Evolutionary conservation across 2,888 invertebrate species (phyloP).

Genomic region (Plebejus argus): DNA sequence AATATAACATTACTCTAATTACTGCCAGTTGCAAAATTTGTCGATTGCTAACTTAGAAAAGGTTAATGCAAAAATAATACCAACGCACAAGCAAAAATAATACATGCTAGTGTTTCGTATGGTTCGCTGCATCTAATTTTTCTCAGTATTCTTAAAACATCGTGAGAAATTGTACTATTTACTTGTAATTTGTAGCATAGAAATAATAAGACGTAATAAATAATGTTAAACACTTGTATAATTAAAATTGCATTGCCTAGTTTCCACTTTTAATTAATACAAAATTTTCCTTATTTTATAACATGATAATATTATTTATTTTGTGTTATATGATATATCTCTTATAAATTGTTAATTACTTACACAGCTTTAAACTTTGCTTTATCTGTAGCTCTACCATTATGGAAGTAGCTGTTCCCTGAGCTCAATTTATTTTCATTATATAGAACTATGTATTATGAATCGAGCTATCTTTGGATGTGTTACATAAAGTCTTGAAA

Average conservation of each 20-base stretch:
- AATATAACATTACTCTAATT: too few relatives aligned
- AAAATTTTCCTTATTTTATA: neutral
- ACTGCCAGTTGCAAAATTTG: too few relatives aligned
- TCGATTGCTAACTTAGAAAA: too few relatives aligned
- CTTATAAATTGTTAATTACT: neutral
- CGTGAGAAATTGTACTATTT: slow-evolving; percentile 6
- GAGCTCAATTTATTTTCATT: too few relatives aligned
- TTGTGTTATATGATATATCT: neutral
- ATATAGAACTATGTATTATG: too few relatives aligned
- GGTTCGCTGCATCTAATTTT: slow-evolving; percentile 12
- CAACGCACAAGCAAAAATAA: neutral
- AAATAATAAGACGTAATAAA: neutral
- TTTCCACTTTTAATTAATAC: neutral
- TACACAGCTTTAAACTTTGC: neutral
- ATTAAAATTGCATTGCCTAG: slow-evolving; percentile 15
- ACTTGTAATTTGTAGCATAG: neutral
- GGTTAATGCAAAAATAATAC: too few relatives aligned
- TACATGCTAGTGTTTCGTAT: neutral
- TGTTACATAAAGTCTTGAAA: too few relatives aligned
- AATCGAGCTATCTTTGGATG: too few relatives aligned
- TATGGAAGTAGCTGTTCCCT: too few relatives aligned
- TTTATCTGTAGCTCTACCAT: neutral
- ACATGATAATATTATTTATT: neutral
- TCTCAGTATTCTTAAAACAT: slow-evolving; percentile 7
- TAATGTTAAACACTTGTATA: neutral